Evolutionary conservation across 2,888 invertebrate species (phyloP).

Genomic region (Caenorhabditis auriculariae): DNA sequence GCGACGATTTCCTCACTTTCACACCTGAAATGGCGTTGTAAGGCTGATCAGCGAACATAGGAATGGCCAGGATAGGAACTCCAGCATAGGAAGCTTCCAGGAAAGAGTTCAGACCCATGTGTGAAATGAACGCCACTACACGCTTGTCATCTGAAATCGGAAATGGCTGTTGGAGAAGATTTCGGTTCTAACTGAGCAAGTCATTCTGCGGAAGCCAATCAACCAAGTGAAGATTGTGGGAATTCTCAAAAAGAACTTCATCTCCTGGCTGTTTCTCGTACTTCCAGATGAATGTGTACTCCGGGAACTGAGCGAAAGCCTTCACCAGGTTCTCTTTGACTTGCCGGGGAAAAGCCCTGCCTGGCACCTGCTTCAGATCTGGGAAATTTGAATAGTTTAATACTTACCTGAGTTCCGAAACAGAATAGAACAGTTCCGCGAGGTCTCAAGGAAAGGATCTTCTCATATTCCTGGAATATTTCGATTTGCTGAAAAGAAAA

Average conservation of each 20-base stretch:
- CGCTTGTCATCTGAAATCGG: constrained; percentile 28
- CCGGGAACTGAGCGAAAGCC: constrained; percentile 41
- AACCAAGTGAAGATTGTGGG: constrained; percentile 29
- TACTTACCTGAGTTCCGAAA: constrained; percentile 41
- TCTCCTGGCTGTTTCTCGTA: constrained; percentile 27
- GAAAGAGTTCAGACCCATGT: constrained; percentile 41
- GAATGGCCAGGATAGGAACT: constrained; percentile 37
- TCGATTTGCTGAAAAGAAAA: neutral
- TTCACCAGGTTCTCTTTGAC: constrained; percentile 21
- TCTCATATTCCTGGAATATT: constrained; percentile 18
- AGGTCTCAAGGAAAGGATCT: constrained; percentile 5
- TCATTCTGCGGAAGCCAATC: constrained; percentile 49
- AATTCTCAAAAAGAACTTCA: constrained; percentile 21
- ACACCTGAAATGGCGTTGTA: constrained; percentile 14
- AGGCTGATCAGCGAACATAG: constrained; percentile 43
- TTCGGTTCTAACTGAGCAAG: constrained; percentile 31
- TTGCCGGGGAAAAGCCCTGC: constrained; percentile 14
- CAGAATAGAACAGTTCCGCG: constrained; percentile 42
- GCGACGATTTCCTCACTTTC: too few species aligned
- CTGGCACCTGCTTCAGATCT: neutral
- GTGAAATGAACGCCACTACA: constrained; percentile 37
- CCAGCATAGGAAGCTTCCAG: constrained; percentile 41
- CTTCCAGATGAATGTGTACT: constrained; percentile 44
- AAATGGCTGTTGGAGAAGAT: neutral
- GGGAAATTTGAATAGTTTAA: neutral